These are phyloP conservation scores for Hymenochirus boettgeri DNA, from an alignment of 2,113 vertebrate species.

Conservation along the genomic window DNA sequence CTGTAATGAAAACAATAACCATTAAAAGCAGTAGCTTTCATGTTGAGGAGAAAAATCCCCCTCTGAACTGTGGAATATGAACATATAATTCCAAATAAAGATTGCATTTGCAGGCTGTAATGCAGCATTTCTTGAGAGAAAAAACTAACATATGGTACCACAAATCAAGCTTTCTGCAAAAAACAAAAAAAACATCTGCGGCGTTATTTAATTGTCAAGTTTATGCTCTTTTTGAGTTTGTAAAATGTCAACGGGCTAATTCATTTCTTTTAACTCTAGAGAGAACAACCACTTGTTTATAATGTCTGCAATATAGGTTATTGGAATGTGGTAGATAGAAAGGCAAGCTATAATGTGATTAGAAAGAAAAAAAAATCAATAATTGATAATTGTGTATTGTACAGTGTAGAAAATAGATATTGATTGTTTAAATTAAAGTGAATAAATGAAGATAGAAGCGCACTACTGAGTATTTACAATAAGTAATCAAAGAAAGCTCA, in stretches of 20 bases:
- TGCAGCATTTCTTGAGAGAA: slow-evolving; percentile 3
- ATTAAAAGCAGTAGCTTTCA: slow-evolving; percentile 42
- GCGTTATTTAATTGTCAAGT: not conserved
- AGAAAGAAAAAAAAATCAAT: no score
- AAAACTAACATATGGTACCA: slow-evolving; percentile 2
- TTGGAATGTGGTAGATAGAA: no score
- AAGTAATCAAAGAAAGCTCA: no score
- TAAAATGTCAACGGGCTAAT: not conserved
- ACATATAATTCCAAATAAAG: slow-evolving; percentile 38
- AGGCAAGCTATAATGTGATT: no score
- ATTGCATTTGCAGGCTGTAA: not conserved
- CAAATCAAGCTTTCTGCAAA: not conserved
- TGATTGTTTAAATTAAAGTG: no score
- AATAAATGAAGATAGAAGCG: no score
- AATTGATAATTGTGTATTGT: no score
- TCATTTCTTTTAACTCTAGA: not conserved
- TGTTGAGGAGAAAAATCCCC: slow-evolving; percentile 35
- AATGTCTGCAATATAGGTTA: no score
- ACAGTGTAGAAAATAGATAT: no score
- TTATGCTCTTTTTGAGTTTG: not conserved
- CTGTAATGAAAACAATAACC: slow-evolving; percentile 44
- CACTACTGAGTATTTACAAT: no score
- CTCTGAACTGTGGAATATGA: slow-evolving; percentile 40
- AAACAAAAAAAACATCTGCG: no score
- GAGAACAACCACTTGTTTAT: no score